Percentiles rank a stretch among this genome's conserved stretches.
Evolutionary conservation across 2,113 vertebrate species (phyloP).

Genomic region (Pomatorhinus ruficollis): DNA sequence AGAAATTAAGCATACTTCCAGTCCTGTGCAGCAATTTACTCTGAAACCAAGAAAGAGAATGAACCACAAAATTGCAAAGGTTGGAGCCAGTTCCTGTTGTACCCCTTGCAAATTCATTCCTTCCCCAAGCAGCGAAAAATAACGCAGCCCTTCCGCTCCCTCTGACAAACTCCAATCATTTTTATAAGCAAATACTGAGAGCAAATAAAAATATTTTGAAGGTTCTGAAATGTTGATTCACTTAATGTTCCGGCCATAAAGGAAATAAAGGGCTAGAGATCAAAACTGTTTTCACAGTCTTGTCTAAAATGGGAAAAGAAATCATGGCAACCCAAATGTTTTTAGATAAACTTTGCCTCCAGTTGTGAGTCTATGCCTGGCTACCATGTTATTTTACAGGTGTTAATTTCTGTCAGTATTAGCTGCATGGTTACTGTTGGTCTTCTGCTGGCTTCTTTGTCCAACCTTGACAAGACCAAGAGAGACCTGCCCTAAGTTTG

Average conservation of each 20-base stretch:
- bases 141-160: neutral
- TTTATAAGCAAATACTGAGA: conserved; percentile 41
- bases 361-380: neutral
- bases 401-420: neutral
- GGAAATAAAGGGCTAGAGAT: conserved; percentile 36
- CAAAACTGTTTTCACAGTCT: neutral
- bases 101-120: neutral
- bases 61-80: neutral
- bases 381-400: neutral
- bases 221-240: conserved; percentile 10
- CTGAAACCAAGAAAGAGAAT: neutral
- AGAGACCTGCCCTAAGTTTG: neutral
- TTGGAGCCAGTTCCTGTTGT: neutral
- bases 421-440: neutral
- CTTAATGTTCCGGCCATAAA: neutral
- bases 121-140: neutral
- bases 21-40: neutral
- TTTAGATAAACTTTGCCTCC: neutral
- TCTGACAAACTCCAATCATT: neutral
- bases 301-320: conserved; percentile 46
- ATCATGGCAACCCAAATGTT: conserved; percentile 6
- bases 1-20: neutral
- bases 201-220: conserved; percentile 51
- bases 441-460: neutral
- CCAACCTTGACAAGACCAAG: neutral